Base-by-base conservation (phyloP, 2,888 invertebrate genomes). In the Agrotis segetum region DNA sequence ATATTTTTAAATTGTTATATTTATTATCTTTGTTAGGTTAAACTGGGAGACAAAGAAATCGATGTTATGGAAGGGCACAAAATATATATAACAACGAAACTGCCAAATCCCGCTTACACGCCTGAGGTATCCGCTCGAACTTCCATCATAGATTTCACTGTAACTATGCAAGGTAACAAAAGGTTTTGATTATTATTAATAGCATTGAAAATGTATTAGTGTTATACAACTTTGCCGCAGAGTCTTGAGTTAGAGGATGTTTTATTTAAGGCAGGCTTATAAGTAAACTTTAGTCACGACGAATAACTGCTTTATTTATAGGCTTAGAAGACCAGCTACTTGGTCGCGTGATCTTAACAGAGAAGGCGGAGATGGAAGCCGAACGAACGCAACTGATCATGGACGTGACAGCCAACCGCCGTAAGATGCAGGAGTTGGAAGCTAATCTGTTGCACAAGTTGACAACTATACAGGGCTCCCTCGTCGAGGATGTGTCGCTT, bases 111-210 rank as follows among this genome's bases (percentile, higher is more conserved):
- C 3, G 97, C 97, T 0, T 99, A 98, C 88, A 98, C 98, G 0
- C 99, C 99, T 2, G 99, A 99, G 95, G 96, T 98, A 77, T 98
- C 97, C 77, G 99, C 99, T 19, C 96, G 98, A 71, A 98, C 98
- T 13, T 98, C 98, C 6, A 97, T 99, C 59, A 99, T 99, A 81
- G 99, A 99, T 92, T 99, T 99, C 87, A 98, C 99, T 55, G 99
- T 99, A 1, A 99, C 99, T 0, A 98, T 98, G 97, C 98, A 98
- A 96, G 99, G 98, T 96, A 90, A 34, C 3, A n/a, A 16, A 19
- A 29, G 4, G 6, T 17, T 65, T 74, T 65, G 9, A 21, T 55
- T 44, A 44, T 49, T 29, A 3, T 34, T 14, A 21, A 19, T 19
- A 47, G 5, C 16, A 13, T 7, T 17, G 50, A 24, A 40, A 16